phyloP scores from a whole-genome alignment of 2,888 invertebrate species.

The Tachystola acroxantha region DNA sequence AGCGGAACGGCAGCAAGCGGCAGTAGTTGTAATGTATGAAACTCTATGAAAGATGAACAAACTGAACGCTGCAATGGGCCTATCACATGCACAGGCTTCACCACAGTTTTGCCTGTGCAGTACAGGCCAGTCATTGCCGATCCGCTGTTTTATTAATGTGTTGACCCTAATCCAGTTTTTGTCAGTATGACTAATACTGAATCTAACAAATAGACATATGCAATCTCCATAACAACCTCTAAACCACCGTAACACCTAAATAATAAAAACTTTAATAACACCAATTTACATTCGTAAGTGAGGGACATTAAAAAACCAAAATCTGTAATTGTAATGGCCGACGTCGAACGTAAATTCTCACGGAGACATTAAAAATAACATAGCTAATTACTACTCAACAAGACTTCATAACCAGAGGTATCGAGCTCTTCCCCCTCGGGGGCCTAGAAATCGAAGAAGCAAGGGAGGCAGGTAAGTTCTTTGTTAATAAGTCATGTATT shows the following conservation, averaged over 20 bases:
- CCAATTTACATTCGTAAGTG: conserved; percentile 27
- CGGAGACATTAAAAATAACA: conserved; percentile 38
- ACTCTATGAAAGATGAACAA: too few species aligned
- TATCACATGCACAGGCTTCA: too few species aligned
- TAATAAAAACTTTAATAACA: conserved; percentile 22
- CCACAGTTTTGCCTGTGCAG: too few species aligned
- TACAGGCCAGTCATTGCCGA: too few species aligned
- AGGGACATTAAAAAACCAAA: conserved; percentile 22
- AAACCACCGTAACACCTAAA: conserved; percentile 11
- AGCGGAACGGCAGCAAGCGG: too few species aligned
- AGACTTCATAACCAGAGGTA: background rate
- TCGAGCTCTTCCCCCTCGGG: background rate
- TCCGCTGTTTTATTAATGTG: too few species aligned
- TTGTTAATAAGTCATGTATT: conserved; percentile 7
- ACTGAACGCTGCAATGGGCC: too few species aligned
- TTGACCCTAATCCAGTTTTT: too few species aligned
- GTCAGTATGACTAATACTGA: background rate
- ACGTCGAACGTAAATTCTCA: conserved; percentile 38
- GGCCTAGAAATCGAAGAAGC: background rate
- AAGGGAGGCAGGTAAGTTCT: background rate
- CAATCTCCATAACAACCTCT: background rate
- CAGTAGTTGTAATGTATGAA: too few species aligned
- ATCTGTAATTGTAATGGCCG: conserved; percentile 44
- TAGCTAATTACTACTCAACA: conserved; percentile 25
- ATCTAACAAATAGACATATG: background rate